phyloP scores from a whole-genome alignment of 1,140 invertebrate species.

The Aculops lycopersici region DNA sequence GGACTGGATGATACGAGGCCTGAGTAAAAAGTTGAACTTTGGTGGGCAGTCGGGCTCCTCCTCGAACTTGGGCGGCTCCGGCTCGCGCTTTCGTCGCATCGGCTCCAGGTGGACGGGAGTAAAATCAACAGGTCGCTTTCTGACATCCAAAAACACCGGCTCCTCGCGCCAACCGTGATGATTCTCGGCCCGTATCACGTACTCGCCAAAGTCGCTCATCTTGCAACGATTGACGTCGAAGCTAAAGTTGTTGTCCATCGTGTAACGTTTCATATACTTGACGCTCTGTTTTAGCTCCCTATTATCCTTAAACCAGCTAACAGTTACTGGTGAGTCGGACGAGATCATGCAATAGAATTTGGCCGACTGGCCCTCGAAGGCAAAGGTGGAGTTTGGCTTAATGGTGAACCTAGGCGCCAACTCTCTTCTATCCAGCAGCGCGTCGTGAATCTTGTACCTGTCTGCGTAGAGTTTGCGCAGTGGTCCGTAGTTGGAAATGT shows the following conservation, averaged over 20 bases:
- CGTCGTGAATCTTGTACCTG: constrained; percentile 80
- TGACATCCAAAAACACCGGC: constrained; percentile 82
- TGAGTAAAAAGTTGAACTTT: constrained; percentile 75
- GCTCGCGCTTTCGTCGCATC: not conserved
- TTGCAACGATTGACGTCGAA: constrained; percentile 87
- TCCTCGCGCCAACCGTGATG: constrained; percentile 84
- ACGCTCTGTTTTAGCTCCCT: constrained; percentile 77
- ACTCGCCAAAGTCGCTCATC: constrained; percentile 76
- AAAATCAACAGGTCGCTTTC: constrained; percentile 38
- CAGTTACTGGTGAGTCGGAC: constrained; percentile 59
- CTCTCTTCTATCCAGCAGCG: constrained; percentile 78
- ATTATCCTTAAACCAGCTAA: constrained; percentile 81
- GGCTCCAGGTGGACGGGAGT: constrained; percentile 16
- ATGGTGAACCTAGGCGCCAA: constrained; percentile 90
- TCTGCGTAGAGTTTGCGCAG: constrained; percentile 80
- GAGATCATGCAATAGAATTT: constrained; percentile 90
- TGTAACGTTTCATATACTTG: constrained; percentile 87
- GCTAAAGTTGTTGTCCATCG: constrained; percentile 57
- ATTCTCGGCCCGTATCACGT: constrained; percentile 84
- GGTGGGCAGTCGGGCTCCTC: constrained; percentile 61
- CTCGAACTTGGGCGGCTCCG: constrained; percentile 19
- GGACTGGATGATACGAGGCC: constrained; percentile 78
- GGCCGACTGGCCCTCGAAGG: constrained; percentile 80
- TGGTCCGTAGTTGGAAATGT: constrained; percentile 81
- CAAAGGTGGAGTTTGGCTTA: constrained; percentile 67